phyloP scores from a whole-genome alignment of 1,140 invertebrate species.

The Euwallacea similis region DNA sequence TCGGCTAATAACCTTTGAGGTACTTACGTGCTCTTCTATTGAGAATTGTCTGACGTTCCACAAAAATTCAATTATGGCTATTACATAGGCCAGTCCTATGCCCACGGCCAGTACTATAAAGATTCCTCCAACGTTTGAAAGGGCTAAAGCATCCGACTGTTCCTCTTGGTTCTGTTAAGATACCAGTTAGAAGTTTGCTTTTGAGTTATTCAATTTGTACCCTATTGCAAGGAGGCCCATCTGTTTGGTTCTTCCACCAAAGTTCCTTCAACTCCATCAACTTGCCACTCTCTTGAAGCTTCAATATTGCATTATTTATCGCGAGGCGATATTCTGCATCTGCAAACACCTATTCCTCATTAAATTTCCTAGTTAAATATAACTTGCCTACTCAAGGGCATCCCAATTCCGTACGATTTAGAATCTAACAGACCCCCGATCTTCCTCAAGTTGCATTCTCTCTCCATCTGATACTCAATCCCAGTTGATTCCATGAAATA shows the following conservation, averaged over 20 bases:
- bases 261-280: constrained; percentile 78
- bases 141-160: constrained; percentile 63
- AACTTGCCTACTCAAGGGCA: constrained; percentile 66
- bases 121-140: constrained; percentile 88
- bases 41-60: constrained; percentile 80
- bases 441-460: constrained; percentile 75
- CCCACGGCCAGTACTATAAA: constrained; percentile 82
- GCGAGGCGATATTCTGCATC: constrained; percentile 65
- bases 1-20: neutral
- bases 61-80: constrained; percentile 77
- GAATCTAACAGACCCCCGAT: constrained; percentile 75
- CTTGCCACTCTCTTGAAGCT: constrained; percentile 78
- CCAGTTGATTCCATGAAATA: constrained; percentile 86
- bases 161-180: constrained; percentile 14
- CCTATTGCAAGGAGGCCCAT: constrained; percentile 43
- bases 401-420: constrained; percentile 82
- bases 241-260: constrained; percentile 78
- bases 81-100: constrained; percentile 63
- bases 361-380: neutral
- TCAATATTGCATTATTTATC: constrained; percentile 74
- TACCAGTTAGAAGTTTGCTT: constrained; percentile 3
- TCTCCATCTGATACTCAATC: constrained; percentile 76
- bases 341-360: constrained; percentile 16
- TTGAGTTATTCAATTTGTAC: constrained; percentile 3
- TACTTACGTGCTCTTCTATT: constrained; percentile 70